Evolutionary conservation across 2,113 vertebrate species (phyloP).

Genomic region (Peromyscus californicus): DNA sequence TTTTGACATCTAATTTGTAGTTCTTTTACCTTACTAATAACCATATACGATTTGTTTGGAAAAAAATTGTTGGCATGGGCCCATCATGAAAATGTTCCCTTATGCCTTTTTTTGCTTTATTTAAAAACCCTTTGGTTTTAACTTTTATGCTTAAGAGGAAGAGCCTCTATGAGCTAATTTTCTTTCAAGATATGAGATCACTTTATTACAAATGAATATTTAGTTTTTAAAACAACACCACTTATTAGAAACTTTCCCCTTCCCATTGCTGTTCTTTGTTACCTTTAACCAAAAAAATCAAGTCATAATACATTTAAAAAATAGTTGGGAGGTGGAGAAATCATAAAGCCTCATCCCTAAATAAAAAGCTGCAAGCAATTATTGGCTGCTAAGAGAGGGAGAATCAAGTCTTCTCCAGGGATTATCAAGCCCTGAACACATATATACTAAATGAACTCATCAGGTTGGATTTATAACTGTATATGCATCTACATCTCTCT

Average conservation of each 20-base stretch:
- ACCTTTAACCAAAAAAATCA: constrained; percentile 22
- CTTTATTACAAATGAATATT: not conserved
- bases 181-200: not conserved
- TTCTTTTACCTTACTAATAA: constrained; percentile 34
- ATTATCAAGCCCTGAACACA: not conserved
- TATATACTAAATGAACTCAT: not conserved
- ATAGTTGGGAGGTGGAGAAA: not conserved
- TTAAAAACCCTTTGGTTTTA: constrained; percentile 22
- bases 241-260: constrained; percentile 1
- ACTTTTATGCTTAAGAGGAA: constrained; percentile 32
- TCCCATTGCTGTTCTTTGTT: not conserved
- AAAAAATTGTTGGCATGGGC: not conserved
- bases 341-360: not conserved
- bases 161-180: not conserved
- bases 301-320: not conserved
- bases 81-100: not conserved
- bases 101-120: not conserved
- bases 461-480: not conserved
- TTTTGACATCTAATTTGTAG: constrained; percentile 10
- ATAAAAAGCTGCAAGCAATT: not conserved
- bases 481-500: not conserved
- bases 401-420: not conserved
- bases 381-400: not conserved
- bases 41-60: not conserved
- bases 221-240: not conserved